Evolutionary conservation across 2,797 vertebrate species (phyloP).

Genomic region (Gymnoscopelus braueri): DNA sequence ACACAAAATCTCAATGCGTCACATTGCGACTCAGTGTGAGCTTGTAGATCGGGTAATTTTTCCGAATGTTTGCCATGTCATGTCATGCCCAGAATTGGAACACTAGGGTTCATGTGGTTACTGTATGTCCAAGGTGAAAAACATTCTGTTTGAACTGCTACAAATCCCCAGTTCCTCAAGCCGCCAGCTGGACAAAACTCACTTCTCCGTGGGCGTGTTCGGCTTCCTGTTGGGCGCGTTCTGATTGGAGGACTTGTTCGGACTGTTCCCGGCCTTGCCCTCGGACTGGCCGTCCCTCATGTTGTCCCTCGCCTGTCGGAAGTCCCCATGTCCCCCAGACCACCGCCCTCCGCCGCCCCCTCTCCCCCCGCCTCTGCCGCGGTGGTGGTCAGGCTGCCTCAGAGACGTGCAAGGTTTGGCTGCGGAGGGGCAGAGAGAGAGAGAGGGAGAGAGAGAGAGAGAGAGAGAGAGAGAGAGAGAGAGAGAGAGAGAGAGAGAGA

Average conservation of each 20-base stretch:
- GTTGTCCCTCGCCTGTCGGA: slow-evolving; percentile 62
- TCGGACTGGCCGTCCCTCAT: slow-evolving; percentile 69
- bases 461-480: slow-evolving; percentile 20
- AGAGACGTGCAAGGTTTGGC: slow-evolving; percentile 79
- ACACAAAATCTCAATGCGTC: too few relatives aligned
- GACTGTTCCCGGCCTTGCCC: slow-evolving; percentile 60
- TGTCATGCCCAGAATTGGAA: too few relatives aligned
- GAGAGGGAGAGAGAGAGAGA: slow-evolving; percentile 19
- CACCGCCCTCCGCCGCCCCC: slow-evolving; percentile 62
- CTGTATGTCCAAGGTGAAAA: too few relatives aligned
- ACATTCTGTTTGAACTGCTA: too few relatives aligned
- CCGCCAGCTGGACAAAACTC: too few relatives aligned
- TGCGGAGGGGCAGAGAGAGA: slow-evolving; percentile 30
- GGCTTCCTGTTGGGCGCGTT: slow-evolving; percentile 61
- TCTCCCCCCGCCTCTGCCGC: slow-evolving; percentile 59
- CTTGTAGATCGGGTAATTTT: too few relatives aligned
- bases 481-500: slow-evolving; percentile 5
- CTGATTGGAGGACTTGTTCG: slow-evolving; percentile 60
- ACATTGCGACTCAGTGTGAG: too few relatives aligned
- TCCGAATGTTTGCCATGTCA: too few relatives aligned
- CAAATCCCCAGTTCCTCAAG: too few relatives aligned
- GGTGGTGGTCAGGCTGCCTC: slow-evolving; percentile 73
- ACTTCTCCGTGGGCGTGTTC: slow-evolving; percentile 65
- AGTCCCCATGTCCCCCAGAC: slow-evolving; percentile 65
- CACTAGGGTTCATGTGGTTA: too few relatives aligned